Evolutionary conservation across 2,113 vertebrate species (phyloP), one percentile per base, ranked within the genome.

Genomic region (Mola mola): DNA sequence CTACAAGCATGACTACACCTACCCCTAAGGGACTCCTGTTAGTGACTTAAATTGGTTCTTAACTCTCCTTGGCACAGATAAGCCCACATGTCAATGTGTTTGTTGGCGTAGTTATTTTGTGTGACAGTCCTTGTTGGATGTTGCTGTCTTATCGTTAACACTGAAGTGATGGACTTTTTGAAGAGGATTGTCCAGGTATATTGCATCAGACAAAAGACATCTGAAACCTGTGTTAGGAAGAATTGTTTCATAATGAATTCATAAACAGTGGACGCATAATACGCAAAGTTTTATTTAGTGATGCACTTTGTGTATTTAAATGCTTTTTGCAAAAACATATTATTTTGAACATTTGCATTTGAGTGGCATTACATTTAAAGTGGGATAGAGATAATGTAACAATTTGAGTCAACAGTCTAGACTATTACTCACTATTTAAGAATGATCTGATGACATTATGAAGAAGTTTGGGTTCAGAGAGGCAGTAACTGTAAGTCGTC

Each of bases 371-470:
- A 7, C 15, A 47, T 55, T 64, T 47, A 9, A 51, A 74, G 21
- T 21, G 28, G 7, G 12, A 12, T 15, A 58, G 15, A 41, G 40
- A 40, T 37, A 50, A 53, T 37, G 9, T 2, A 59, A 51, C 22
- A 46, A 29, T 41, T 41, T 2, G 29, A 46, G 31, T 43, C 40
- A 66, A 36, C 31, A 40, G 26, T 55, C 48, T 50, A 37, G 31
- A 58, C 17, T 19, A 33, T 41, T 34, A 61, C 19, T 61, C 0
- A 21, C 36, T 11, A 60, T 77, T 88, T 48, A 75, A 26, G 37
- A 76, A 66, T 33, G 21, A 72, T 68, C 7, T 51, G 53, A 53
- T 56, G 49, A 73, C 37, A 40, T 40, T 77, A 57, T 25, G 69
- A 28, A 56, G 48, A n/a, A 55, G n/a, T n/a, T n/a, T n/a, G n/a